phyloP scores from a whole-genome alignment of 2,113 vertebrate species.

The Fulmarus glacialis region DNA sequence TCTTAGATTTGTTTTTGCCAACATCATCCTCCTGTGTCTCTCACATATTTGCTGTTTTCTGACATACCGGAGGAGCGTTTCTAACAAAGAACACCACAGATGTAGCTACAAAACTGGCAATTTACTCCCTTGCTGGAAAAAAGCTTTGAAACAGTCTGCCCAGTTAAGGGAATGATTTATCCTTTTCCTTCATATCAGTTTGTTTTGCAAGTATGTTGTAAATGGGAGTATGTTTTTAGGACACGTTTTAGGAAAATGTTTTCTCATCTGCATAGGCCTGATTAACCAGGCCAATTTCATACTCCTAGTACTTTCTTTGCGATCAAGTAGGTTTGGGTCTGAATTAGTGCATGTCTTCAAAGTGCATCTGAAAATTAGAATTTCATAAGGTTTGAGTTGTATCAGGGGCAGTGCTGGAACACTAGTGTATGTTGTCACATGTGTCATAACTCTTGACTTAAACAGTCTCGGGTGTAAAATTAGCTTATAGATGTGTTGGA shows the following conservation, averaged over 20 bases:
- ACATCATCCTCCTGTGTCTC: not conserved
- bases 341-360: not conserved
- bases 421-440: not conserved
- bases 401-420: not conserved
- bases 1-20: slow-evolving; percentile 10
- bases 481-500: not conserved
- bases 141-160: not conserved
- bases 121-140: not conserved
- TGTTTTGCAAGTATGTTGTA: not conserved
- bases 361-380: not conserved
- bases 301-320: not conserved
- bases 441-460: not conserved
- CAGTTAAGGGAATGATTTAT: not conserved
- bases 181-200: not conserved
- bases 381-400: not conserved
- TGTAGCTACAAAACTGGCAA: not conserved
- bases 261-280: not conserved
- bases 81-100: not conserved
- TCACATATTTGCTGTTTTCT: not conserved
- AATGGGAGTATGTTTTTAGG: not conserved
- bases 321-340: not conserved
- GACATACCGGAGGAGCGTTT: not conserved
- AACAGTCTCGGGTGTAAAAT: not conserved
- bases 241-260: not conserved
- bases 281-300: not conserved